These are phyloP conservation scores for Hypsopygia costalis DNA, from an alignment of 2,888 invertebrate species.

Conservation along the genomic window DNA sequence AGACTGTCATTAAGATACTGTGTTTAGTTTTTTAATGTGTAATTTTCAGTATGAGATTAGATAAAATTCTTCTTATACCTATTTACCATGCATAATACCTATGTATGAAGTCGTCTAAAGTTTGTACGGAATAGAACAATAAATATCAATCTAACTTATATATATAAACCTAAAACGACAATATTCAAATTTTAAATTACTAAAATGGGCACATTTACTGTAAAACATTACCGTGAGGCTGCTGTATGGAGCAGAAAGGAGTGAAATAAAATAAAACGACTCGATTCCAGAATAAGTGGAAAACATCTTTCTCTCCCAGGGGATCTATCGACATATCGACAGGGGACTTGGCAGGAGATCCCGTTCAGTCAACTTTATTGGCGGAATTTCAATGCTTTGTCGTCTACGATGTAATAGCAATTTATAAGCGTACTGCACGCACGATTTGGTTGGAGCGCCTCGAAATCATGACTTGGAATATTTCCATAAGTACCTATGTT, in stretches of 20 bases:
- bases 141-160: not conserved
- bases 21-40: too few species aligned
- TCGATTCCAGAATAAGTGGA: slow-evolving; percentile 57
- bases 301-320: slow-evolving; percentile 53
- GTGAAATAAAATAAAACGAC: slow-evolving; percentile 43
- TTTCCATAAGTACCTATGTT: slow-evolving; percentile 15
- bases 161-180: slow-evolving; percentile 5
- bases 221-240: slow-evolving; percentile 27
- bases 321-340: slow-evolving; percentile 55
- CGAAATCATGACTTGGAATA: slow-evolving; percentile 14
- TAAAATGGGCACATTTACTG: slow-evolving; percentile 26
- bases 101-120: too few species aligned
- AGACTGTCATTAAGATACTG: too few species aligned
- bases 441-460: slow-evolving; percentile 23
- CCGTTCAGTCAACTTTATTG: slow-evolving; percentile 60
- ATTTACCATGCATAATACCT: too few species aligned
- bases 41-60: too few species aligned
- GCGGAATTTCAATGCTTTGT: slow-evolving; percentile 61
- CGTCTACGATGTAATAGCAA: slow-evolving; percentile 50
- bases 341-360: slow-evolving; percentile 45
- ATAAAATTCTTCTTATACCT: too few species aligned
- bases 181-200: slow-evolving; percentile 26
- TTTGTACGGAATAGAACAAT: not conserved
- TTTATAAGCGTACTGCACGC: slow-evolving; percentile 37
- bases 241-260: slow-evolving; percentile 30